Base-by-base conservation (phyloP, 2,888 invertebrate genomes). In the Noctua comes region DNA sequence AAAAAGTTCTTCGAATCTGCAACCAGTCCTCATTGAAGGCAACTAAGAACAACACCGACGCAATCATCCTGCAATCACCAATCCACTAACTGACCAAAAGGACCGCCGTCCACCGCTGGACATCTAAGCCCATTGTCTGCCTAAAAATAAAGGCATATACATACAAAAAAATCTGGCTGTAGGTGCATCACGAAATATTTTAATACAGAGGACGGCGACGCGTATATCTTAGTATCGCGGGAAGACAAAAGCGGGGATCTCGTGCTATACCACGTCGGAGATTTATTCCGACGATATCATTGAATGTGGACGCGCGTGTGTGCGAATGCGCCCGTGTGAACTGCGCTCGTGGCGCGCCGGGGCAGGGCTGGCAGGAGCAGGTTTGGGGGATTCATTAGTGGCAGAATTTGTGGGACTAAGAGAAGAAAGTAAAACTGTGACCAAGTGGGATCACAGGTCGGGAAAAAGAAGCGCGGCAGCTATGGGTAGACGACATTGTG, bases 221-320 rank as follows among this genome's bases (percentile, higher is more conserved):
- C 78, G 85, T 89, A 85, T 90, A 88, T 90, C 86, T 86, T 84
- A 79, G 86, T 84, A 88, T 89, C 88, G 89, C 82, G 78, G 77
- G 77, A 91, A 91, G 92, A 95, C 94, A 94, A 95, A 95, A 93
- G 94, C 91, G 91, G 90, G 86, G 89, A 90, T 91, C 92, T 90
- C 89, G 95, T 95, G 95, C 93, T 91, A 92, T 95, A 95, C 94
- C 92, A 91, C 91, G 90, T 81, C 86, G 89, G 91, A 94, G 95
- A 95, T 95, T 93, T 93, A 93, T 93, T 88, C 91, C 87, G 88
- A 87, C 91, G 95, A 94, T 95, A 95, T 91, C 92, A 92, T 93
- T 92, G 92, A 92, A 89, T 85, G 86, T 83, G 81, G 86, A 85
- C 85, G 87, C 85, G 89, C 85, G 86, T 89, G 90, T 89, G 91